Evolutionary conservation across 92 coral and sea anemone species (phyloP), one percentile per base, ranked within the genome.

Genomic region (Actinostola sp.): DNA sequence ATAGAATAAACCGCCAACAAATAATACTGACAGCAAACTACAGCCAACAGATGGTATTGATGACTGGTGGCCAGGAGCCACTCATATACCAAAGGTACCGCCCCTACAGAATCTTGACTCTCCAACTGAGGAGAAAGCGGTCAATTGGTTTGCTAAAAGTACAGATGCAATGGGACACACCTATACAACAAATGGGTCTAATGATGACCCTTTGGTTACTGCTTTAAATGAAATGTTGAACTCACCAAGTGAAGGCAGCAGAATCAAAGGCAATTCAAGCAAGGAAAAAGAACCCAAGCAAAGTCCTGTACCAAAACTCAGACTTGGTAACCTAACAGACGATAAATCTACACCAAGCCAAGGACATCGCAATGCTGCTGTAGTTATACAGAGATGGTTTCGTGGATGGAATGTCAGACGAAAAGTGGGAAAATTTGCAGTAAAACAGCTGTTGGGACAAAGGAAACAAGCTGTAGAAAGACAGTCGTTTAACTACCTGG

Each of bases 321-420:
- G 69, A 30, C 76, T 86, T 54, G 88, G 66, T 23, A 74, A 80
- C 17, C 49, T 68, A 16, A 12, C 67, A 8, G 88, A 71, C 39
- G 84, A 66, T 28, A 78, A 72, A 9, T 15, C 17, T 6, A 77
- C 59, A 25, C 67, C 21, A 44, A 50, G 24, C 24, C 9, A 67
- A 39, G 38, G 44, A 8, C 69, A 71, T 16, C 62, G 61, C 24
- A 69, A 58, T 29, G 94, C 98, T 0, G 98, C 98, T 20, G 85
- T 93, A 32, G 83, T 78, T 49, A 93, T 93, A 70, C 98, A 93
- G 75, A 86, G 85, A 54, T 85, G 90, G 84, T 88, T 63, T 24
- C 84, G 98, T 49, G 97, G 98, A 1, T 93, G 93, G 87, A 75
- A 69, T 52, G 77, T 84, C 2, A 72, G 98, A 63, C 67, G 75